Percentiles rank a stretch among this genome's conserved stretches.
phyloP scores from a whole-genome alignment of 2,113 vertebrate genomes.

The Gymnobelideus leadbeateri region DNA sequence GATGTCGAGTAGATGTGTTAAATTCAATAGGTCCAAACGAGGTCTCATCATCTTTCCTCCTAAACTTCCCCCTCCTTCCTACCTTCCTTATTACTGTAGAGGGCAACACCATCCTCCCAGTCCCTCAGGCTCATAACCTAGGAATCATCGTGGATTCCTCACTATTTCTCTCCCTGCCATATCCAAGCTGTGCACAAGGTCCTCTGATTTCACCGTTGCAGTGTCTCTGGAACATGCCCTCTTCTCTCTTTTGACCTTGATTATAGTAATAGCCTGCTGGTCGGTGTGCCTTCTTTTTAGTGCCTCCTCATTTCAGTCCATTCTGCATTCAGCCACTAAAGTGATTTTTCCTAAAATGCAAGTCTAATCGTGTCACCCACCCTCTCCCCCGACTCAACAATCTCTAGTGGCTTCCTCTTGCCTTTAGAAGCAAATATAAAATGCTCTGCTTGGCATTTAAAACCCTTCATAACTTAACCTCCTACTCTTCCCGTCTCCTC shows the following conservation, averaged over 20 bases:
- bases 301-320: not conserved
- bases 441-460: too few relatives aligned
- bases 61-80: too few relatives aligned
- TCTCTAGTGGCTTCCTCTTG: too few relatives aligned
- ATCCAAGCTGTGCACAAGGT: not conserved
- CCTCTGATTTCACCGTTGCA: not conserved
- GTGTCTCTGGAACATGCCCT: not conserved
- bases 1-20: not conserved
- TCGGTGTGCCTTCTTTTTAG: not conserved
- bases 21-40: not conserved
- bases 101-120: too few relatives aligned
- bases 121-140: not conserved
- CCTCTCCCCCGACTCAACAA: too few relatives aligned
- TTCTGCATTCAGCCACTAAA: not conserved
- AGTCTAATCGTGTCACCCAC: not conserved
- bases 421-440: too few relatives aligned
- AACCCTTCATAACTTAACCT: not conserved
- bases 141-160: not conserved
- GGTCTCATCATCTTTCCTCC: not conserved
- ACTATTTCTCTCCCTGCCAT: too few relatives aligned
- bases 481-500: not conserved
- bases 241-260: not conserved
- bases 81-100: too few relatives aligned
- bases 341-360: not conserved
- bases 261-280: not conserved